Evolutionary conservation across 2,113 vertebrate genomes (phyloP), one percentile per base, ranked within the genome.

Genomic region (Paramisgurnus dabryanus): DNA sequence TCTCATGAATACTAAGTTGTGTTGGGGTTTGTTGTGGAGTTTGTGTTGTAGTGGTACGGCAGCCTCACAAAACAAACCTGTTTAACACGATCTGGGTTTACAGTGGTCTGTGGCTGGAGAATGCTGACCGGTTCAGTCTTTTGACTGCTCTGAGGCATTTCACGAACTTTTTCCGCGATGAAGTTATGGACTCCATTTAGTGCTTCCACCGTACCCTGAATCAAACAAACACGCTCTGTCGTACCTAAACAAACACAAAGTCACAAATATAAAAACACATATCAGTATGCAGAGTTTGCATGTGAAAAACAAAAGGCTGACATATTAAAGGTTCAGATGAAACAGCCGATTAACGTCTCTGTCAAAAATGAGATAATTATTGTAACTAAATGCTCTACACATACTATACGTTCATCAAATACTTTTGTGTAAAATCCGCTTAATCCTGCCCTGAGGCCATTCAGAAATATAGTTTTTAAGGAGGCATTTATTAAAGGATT

Each of bases 81-180:
- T 94, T 99, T 99, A 93, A 99, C 96, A 71, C 97, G 97, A 87
- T 99, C 98, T 40, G 98, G 98, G 86, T 99, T 99, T 86, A 99
- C 98, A 41, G 98, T 99, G 89, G 98, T 99, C 93, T 99, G 98
- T 76, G 98, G 98, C 87, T 99, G 98, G 82, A 99, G 93, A 86
- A 99, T 98, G 94, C 97, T 99, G 94, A 99, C 98, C 40, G 98
- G 97, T 80, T 99, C 98, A 27, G 96, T 96, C 93, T 99, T 99
- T 91, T 97, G 96, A 90, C 97, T 95, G 80, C 97, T 99, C 91
- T 98, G 97, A 86, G 98, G 98, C 98, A 99, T 99, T 94, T 99
- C 98, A 12, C 98, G 95, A 87, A 99, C 98, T 91, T 99, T 99
- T 93, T 99, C 98, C 27, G 97, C 97, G 80, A 99, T 98, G 91